Conservation (phyloP, 2,888 invertebrate species). For the Cynaeus angustus region DNA sequence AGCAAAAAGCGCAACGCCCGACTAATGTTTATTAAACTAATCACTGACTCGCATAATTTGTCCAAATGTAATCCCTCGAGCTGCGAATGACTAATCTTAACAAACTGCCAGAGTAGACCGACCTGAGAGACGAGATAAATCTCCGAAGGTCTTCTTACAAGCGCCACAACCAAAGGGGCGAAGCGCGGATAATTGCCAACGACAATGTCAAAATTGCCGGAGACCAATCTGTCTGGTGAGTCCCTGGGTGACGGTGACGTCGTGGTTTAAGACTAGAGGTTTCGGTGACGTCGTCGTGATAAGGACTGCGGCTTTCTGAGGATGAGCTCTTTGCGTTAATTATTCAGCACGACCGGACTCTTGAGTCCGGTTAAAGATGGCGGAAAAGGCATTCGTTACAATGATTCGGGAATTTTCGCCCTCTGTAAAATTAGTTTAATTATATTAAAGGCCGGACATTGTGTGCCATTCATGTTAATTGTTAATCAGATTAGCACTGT, state of each 20-base stretch:
- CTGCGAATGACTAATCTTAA: constrained; percentile 69
- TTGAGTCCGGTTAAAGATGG: constrained; percentile 12
- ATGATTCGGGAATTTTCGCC: background rate
- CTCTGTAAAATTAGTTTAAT: constrained; percentile 18
- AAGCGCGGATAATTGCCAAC: constrained; percentile 34
- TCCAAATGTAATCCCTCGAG: constrained; percentile 66
- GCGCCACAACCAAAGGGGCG: constrained; percentile 5
- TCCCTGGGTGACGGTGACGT: constrained; percentile 16
- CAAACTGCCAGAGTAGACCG: constrained; percentile 66
- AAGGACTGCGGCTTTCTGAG: constrained; percentile 18
- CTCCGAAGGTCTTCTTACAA: constrained; percentile 50
- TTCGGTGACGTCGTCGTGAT: constrained; percentile 15
- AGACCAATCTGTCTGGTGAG: constrained; percentile 35
- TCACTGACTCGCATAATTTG: constrained; percentile 70
- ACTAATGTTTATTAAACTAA: constrained; percentile 70
- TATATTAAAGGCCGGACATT: background rate
- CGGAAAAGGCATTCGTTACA: background rate
- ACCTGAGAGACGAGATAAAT: constrained; percentile 67
- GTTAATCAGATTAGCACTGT: background rate
- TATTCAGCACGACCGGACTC: constrained; percentile 29
- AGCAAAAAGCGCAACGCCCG: constrained; percentile 49
- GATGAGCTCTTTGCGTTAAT: constrained; percentile 20
- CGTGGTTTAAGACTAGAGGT: background rate
- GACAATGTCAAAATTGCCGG: constrained; percentile 34
- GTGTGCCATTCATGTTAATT: background rate